A percentile compares a stretch with the other conserved stretches of the same genome.
Conservation (phyloP, 1,140 invertebrate species). For the Drosophila tristis region DNA sequence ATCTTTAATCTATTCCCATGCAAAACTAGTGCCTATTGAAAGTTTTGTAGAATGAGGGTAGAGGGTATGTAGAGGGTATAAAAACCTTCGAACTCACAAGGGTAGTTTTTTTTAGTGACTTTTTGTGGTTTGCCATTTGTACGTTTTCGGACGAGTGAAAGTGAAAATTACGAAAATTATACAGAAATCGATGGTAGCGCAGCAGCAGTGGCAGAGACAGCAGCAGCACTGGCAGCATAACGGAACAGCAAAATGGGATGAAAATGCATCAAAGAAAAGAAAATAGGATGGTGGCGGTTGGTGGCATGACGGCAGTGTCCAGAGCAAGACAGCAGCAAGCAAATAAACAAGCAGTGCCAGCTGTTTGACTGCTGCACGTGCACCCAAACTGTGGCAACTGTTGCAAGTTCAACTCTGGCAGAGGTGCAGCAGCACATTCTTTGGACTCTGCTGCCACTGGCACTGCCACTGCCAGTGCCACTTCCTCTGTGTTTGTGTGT, state of each 20-base stretch:
- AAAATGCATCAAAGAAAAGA: constrained; percentile 27
- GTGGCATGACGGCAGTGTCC: too few relatives aligned
- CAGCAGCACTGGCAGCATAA: constrained; percentile 29
- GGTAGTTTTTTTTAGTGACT: constrained; percentile 7
- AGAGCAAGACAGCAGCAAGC: constrained; percentile 31
- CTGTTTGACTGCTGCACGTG: constrained; percentile 54
- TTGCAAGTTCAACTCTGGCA: constrained; percentile 61
- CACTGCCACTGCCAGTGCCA: neutral
- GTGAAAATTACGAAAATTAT: constrained; percentile 80
- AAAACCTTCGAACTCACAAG: too few relatives aligned
- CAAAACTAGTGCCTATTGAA: too few relatives aligned
- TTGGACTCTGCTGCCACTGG: constrained; percentile 3
- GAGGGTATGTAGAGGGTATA: too few relatives aligned
- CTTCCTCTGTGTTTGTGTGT: constrained; percentile 39
- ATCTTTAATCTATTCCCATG: too few relatives aligned
- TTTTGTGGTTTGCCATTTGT: constrained; percentile 46
- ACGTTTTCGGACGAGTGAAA: constrained; percentile 71
- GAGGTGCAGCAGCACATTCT: constrained; percentile 46
- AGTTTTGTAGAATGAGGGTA: too few relatives aligned
- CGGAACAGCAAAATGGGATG: constrained; percentile 52
- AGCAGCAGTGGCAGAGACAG: constrained; percentile 29
- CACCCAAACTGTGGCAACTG: constrained; percentile 34
- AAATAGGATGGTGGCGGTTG: too few relatives aligned
- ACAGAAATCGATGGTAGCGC: constrained; percentile 69
- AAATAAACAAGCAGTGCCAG: constrained; percentile 58